Evolutionary conservation across 1,140 invertebrate genomes (phyloP).

Genomic region (Drosophila dunni): DNA sequence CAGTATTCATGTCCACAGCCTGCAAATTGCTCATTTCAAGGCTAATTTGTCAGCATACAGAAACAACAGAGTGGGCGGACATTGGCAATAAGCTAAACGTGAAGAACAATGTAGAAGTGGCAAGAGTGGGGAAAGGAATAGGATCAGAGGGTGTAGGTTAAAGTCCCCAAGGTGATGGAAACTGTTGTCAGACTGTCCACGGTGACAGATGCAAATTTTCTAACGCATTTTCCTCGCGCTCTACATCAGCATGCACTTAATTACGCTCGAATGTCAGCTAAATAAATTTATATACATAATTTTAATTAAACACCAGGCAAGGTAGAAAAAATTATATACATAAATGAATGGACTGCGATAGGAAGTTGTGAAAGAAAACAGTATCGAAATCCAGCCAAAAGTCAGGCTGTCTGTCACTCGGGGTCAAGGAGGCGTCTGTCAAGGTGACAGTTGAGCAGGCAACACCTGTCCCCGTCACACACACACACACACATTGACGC

Average conservation of each 20-base stretch:
- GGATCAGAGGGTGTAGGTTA: constrained; percentile 9
- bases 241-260: constrained; percentile 59
- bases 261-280: constrained; percentile 67
- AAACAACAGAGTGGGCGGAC: constrained; percentile 26
- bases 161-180: constrained; percentile 35
- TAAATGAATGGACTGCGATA: not conserved
- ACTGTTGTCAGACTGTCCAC: constrained; percentile 25
- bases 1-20: constrained; percentile 50
- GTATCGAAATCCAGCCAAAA: constrained; percentile 54
- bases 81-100: constrained; percentile 31
- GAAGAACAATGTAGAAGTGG: not conserved
- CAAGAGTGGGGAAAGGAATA: not conserved
- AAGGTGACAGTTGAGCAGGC: constrained; percentile 52
- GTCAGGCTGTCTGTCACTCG: constrained; percentile 55
- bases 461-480: constrained; percentile 23
- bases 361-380: constrained; percentile 43
- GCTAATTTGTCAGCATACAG: constrained; percentile 77
- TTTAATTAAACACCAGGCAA: constrained; percentile 70
- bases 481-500: not conserved
- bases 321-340: not conserved
- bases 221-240: constrained; percentile 20
- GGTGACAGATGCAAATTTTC: constrained; percentile 69
- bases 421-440: constrained; percentile 70
- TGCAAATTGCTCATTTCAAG: constrained; percentile 83
- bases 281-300: constrained; percentile 84